phyloP scores from a whole-genome alignment of 2,888 invertebrate genomes.

The Rhaphigaster nebulosa region DNA sequence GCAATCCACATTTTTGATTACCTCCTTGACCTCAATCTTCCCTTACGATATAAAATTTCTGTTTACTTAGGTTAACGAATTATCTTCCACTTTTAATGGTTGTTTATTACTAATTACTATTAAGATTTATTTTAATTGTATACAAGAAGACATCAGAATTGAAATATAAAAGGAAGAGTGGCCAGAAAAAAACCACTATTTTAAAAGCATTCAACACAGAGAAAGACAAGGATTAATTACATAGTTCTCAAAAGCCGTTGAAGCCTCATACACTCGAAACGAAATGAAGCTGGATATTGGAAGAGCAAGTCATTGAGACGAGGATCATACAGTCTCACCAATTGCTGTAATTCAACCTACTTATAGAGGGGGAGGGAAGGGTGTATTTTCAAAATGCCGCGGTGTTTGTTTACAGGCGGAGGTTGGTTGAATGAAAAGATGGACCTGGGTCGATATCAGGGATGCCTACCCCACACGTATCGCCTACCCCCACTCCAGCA shows the following conservation, averaged over 20 bases:
- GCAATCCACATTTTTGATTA: too few species aligned
- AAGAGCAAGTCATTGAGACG: background rate
- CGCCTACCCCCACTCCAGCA: background rate
- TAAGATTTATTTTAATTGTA: background rate
- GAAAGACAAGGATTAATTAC: background rate
- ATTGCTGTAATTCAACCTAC: background rate
- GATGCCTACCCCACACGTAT: slow-evolving; percentile 12
- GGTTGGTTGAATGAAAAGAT: slow-evolving; percentile 11
- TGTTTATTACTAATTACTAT: too few species aligned
- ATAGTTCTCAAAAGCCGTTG: background rate
- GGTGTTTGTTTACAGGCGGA: slow-evolving; percentile 42
- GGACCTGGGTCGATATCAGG: slow-evolving; percentile 36
- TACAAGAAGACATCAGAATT: background rate
- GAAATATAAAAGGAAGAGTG: background rate
- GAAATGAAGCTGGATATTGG: background rate
- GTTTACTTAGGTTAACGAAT: too few species aligned
- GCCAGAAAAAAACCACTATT: background rate
- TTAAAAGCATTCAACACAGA: background rate
- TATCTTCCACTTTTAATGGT: too few species aligned
- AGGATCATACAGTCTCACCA: background rate
- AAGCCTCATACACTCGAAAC: background rate
- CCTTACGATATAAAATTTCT: too few species aligned
- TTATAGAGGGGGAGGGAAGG: background rate
- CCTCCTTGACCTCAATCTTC: too few species aligned
- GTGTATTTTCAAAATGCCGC: background rate